phyloP scores from a whole-genome alignment of 2,797 vertebrate genomes.

The Phrynocephalus guinanensis region DNA sequence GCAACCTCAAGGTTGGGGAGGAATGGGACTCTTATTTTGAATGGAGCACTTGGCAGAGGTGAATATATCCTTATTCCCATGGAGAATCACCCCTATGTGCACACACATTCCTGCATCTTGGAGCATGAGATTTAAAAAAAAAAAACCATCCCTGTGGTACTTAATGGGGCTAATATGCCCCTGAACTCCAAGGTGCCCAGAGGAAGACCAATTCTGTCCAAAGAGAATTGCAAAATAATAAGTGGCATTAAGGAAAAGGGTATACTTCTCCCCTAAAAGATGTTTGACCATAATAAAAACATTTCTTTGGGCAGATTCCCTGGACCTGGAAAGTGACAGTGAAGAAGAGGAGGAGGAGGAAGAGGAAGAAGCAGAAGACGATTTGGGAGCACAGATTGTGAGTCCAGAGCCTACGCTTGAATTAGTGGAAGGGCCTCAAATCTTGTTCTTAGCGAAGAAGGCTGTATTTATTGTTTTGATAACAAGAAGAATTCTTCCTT shows the following conservation, averaged over 20 bases:
- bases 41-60: background rate
- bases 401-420: background rate
- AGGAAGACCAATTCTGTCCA: background rate
- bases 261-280: background rate
- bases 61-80: too few species aligned
- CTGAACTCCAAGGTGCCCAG: background rate
- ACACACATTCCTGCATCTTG: background rate
- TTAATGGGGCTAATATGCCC: background rate
- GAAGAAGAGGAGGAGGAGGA: slow-evolving; percentile 39
- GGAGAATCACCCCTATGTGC: too few species aligned
- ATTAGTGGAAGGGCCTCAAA: background rate
- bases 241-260: background rate
- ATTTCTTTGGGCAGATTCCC: slow-evolving; percentile 45
- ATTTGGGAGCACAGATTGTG: slow-evolving; percentile 35
- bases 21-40: background rate
- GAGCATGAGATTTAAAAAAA: background rate
- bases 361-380: slow-evolving; percentile 31
- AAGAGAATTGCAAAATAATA: background rate
- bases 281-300: background rate
- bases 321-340: slow-evolving; percentile 50
- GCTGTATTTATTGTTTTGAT: background rate
- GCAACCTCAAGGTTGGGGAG: background rate
- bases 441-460: background rate
- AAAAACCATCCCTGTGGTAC: background rate
- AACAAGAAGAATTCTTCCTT: background rate